phyloP scores from a whole-genome alignment of 2,888 invertebrate species.

The Magallana nippona region DNA sequence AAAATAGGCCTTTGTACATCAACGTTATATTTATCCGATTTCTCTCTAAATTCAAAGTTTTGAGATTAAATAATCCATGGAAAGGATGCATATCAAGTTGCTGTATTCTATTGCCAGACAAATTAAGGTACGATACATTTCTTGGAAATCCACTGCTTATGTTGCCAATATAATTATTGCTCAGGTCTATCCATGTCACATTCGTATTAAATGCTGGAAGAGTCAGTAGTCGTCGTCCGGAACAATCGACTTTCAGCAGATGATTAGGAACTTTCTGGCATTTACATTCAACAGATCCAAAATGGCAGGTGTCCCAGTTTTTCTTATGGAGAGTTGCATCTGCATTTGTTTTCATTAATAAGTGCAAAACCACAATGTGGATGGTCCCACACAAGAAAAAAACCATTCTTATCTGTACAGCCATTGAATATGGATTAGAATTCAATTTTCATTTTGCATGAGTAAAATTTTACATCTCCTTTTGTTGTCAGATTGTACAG shows the following conservation, averaged over 20 bases:
- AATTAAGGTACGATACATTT: not conserved
- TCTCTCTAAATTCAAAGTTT: not conserved
- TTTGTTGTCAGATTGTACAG: too few species aligned
- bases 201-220: not conserved
- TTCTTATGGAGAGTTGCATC: not conserved
- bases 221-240: not conserved
- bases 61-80: not conserved
- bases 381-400: too few species aligned
- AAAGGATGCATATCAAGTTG: not conserved
- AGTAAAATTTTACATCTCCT: too few species aligned
- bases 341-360: too few species aligned
- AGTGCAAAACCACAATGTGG: not conserved
- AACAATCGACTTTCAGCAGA: not conserved
- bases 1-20: not conserved
- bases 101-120: not conserved
- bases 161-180: not conserved
- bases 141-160: not conserved
- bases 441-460: too few species aligned
- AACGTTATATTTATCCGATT: not conserved
- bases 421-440: too few species aligned
- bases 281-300: not conserved
- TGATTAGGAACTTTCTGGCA: not conserved
- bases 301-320: not conserved
- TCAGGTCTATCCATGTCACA: not conserved
- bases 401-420: too few species aligned